Conservation (phyloP, 37 sponge, comb jelly and placozoan genomes). For the Halisarca cf. caerulea region DNA sequence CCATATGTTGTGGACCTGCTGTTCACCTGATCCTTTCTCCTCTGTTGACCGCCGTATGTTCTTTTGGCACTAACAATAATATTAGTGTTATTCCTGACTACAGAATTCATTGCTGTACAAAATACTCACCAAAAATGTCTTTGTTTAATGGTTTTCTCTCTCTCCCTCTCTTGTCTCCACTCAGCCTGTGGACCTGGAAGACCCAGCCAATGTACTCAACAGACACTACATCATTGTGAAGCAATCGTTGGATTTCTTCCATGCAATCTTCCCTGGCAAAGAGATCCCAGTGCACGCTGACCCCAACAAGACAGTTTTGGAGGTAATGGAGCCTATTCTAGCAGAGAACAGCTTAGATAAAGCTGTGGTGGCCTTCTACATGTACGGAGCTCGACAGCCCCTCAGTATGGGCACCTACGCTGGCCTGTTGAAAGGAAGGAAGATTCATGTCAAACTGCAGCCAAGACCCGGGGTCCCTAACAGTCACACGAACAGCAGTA, state of each 20-base stretch:
- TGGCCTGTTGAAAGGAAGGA: slow-evolving; percentile 6
- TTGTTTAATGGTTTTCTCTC: no score
- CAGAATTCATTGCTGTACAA: no score
- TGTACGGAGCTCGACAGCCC: slow-evolving; percentile 19
- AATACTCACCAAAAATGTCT: no score
- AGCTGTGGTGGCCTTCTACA: background rate
- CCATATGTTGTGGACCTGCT: no score
- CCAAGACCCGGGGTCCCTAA: background rate
- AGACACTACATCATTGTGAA: slow-evolving; percentile 66
- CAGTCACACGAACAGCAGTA: background rate
- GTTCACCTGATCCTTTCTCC: no score
- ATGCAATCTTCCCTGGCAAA: background rate
- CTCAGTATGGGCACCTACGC: slow-evolving; percentile 4
- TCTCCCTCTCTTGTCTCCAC: background rate
- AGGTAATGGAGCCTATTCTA: slow-evolving; percentile 49
- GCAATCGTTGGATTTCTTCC: slow-evolving; percentile 56
- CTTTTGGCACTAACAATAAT: no score
- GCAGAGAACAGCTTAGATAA: background rate
- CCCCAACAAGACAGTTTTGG: slow-evolving; percentile 15
- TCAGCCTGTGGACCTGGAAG: slow-evolving; percentile 47
- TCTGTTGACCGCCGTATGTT: no score
- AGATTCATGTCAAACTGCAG: background rate
- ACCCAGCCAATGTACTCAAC: slow-evolving; percentile 39
- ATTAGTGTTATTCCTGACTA: no score
- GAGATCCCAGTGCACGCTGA: background rate